Evolutionary conservation across 2,113 vertebrate genomes (phyloP), one percentile per base, ranked within the genome.

Genomic region (Hylia prasina): DNA sequence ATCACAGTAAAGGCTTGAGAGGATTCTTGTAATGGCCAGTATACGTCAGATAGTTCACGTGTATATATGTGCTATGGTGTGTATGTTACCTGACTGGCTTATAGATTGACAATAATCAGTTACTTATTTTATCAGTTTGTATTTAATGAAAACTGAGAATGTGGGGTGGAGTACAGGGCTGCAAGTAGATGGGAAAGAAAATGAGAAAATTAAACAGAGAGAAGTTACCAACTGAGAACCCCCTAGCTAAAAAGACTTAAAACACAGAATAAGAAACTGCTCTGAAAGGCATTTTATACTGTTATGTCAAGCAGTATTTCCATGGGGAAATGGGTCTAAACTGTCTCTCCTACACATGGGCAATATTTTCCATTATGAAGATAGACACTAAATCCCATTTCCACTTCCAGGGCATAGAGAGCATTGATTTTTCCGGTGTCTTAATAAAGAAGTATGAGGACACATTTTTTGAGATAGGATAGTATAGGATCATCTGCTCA

Each of bases 321-420:
- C 54, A 42, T 70, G 75, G 51, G 10, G 37, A 93, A 91, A 90
- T 37, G 30, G 64, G 75, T 94, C 92, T 88, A 68, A 96, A 96
- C 64, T 80, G 30, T 72, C 47, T 88, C 66, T 91, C 78, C 33
- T 70, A 51, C 87, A 95, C 82, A 90, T 54, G 51, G 82, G 64
- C 82, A 91, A 57, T 94, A 94, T 94, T 94, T 93, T 95, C 82
- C 64, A 48, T 94, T 96, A 86, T 92, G 93, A 96, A 96, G 75
- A 93, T 84, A 95, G 90, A 90, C 65, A 35, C 56, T 83, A 95
- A 96, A 94, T 95, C 88, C 85, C 2, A 2, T 94, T 96, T 95
- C 88, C 76, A 89, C 85, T 95, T 94, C 68, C 76, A 96, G 54
- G 64, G 76, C 56, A 70, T 48, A 82, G 56, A 93, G 3, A 91